Evolutionary conservation across 2,888 invertebrate genomes (phyloP), one percentile per base, ranked within the genome.

Genomic region (Ashinkailepas kermadecensis): DNA sequence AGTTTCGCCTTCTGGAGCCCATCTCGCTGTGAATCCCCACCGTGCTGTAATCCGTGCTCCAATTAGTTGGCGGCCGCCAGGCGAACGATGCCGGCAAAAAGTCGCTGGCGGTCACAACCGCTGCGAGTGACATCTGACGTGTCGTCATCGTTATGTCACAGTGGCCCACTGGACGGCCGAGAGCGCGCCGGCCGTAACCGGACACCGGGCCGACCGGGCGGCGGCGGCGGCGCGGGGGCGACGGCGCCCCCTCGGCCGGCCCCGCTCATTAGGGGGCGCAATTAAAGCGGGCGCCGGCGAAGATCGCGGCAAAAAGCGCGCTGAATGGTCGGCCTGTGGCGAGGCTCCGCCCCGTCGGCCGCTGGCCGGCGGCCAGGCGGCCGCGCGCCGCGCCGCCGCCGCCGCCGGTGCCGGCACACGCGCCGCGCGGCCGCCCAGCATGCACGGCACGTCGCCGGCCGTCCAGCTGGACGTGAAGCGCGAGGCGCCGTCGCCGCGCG

Each of bases 301-400:
- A 6, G 25, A 11, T 11, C 13, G 58, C 79, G 79, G 58, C 79
- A 79, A 79, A 79, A 79, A 79, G 79, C 58, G 58, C 57, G 79
- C 79, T 79, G 79, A 79, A 58, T 79, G 79, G 79, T 58, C 79
- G 79, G 79, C 58, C 79, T n/a, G 21, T 79, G 58, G 25, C 58
- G 21, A 74, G 56, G 74, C 74, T 15, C 74, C 74, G 74, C 74
- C 74, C 74, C 23, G 10, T 10, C 23, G 65, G 65, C 65, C 23
- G 74, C 74, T 56, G 74, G 74, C 54, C 7, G 74, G 21, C 56
- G 74, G 79, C 79, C 79, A 15, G 23, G 23, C 23, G 12, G n/a
- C 12, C 23, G 13, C 57, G 57, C n/a, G 23, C 58, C 9, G 23
- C 18, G 18, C n/a, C 13, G 10, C 79, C 58, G 23, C 57, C 74